Base-by-base conservation (phyloP, 1,140 invertebrate species). In the Zaprionus camerounensis region DNA sequence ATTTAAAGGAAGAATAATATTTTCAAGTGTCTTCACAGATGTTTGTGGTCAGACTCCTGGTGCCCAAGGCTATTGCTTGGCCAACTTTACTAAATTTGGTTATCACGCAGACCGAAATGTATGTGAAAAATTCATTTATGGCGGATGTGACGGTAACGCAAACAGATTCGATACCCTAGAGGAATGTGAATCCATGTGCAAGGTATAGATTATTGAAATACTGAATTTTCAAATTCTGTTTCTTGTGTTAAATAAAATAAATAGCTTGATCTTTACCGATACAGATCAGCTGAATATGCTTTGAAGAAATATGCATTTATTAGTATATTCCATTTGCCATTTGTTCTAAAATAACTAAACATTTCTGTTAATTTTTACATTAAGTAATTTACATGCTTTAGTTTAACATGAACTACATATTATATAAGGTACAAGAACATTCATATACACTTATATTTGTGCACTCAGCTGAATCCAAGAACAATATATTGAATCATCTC, bases 111-210 rank as follows among this genome's bases (percentile, higher is more conserved):
- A 94, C 1, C 93, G 94, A 15, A 96, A 96, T 82, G 94, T 95
- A 15, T 97, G 97, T 82, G 93, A 94, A 1, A 95, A 95, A 71
- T 97, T 97, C 79, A 93, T 95, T n/a, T 97, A 95, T 81, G 95
- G 96, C 9, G 97, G 97, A 1, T 98, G 97, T 91, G 94, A 97
- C 53, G 98, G 98, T 46, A 99, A 99, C 91, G 95, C 94, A 28
- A 98, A 99, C 92, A 95, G 95, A 74, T 99, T 98, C 92, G 12
- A 0, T 0, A 5, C 24, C 2, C 13, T 71, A 26, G 38, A 49
- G 6, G 5, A 11, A 0, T 90, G 85, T 20, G 86, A 91, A 22
- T 26, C 65, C 7, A 76, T 63, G 55, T 91, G 90, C 79, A 69
- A 71, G 56, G 63, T 1, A 9, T 28, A 3, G 5, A n/a, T 20